These are phyloP conservation scores for Lophotis ruficrista DNA, from an alignment of 2,113 vertebrate species.

Conservation along the genomic window DNA sequence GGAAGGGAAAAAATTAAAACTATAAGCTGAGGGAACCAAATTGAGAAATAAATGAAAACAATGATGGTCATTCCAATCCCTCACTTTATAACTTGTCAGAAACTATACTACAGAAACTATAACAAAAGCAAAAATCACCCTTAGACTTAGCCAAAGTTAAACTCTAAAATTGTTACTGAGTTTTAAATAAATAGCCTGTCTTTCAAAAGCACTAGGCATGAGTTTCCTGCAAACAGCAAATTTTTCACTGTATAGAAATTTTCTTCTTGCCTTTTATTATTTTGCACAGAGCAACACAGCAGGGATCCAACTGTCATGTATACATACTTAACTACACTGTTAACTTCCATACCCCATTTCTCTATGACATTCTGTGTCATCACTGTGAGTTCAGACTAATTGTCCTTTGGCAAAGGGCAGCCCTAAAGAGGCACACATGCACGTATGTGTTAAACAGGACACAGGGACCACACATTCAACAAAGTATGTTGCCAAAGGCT, in stretches of 20 bases:
- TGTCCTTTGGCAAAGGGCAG: not conserved
- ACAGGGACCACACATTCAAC: fast-evolving
- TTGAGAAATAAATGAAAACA: not conserved
- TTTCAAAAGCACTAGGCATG: not conserved
- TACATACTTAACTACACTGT: not conserved
- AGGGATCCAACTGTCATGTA: not conserved
- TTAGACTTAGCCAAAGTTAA: not conserved
- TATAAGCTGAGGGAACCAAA: not conserved
- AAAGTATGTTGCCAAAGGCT: not conserved
- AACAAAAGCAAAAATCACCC: not conserved
- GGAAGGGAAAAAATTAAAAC: not conserved
- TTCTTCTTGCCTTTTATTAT: not conserved
- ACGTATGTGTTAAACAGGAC: fast-evolving
- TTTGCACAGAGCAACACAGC: not conserved
- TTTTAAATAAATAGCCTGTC: not conserved
- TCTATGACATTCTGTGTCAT: no score
- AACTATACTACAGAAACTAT: not conserved
- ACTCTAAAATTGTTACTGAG: not conserved
- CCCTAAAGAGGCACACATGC: not conserved
- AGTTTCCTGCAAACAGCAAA: not conserved
- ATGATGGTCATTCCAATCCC: not conserved
- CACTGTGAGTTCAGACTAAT: not conserved
- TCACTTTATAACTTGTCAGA: not conserved
- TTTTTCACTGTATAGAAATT: not conserved
- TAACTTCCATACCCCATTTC: not conserved